Evolutionary conservation across 2,888 invertebrate genomes (phyloP).

Genomic region (Polylopha cassiicola): DNA sequence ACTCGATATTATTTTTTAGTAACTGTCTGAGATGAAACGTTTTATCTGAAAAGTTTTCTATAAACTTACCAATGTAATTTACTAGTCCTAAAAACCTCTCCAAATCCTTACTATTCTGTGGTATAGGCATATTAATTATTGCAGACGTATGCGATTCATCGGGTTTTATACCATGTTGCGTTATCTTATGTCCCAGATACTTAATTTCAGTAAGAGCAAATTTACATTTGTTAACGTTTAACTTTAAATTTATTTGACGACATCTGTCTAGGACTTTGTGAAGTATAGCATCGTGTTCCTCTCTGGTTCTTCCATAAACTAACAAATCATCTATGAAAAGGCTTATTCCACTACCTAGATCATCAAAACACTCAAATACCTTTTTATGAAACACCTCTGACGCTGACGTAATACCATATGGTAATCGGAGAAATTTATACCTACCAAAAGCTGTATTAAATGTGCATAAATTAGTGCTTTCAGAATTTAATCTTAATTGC

Average conservation of each 20-base stretch:
- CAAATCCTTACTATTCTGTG: not conserved
- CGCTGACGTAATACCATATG: conserved; percentile 28
- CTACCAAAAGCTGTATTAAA: conserved; percentile 29
- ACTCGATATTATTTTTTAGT: not conserved
- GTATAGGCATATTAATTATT: not conserved
- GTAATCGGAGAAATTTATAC: conserved; percentile 28
- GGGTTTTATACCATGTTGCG: not conserved
- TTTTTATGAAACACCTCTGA: conserved; percentile 29
- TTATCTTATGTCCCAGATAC: not conserved
- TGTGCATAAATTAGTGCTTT: conserved; percentile 26
- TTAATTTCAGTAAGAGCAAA: not conserved
- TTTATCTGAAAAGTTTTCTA: conserved; percentile 1
- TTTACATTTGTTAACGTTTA: not conserved
- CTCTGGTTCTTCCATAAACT: not conserved
- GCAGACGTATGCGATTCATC: conserved; percentile 4
- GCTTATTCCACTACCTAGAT: not conserved
- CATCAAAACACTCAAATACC: conserved; percentile 20
- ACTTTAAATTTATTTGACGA: not conserved
- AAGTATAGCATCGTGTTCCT: not conserved
- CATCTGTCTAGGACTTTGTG: not conserved
- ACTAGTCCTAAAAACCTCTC: conserved; percentile 1
- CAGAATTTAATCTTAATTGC: conserved; percentile 21
- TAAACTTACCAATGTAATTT: conserved; percentile 1
- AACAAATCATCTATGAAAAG: not conserved
- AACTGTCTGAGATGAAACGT: not conserved